These are phyloP conservation scores for Passer montanus DNA, from an alignment of 2,113 vertebrate species.

Conservation along the genomic window DNA sequence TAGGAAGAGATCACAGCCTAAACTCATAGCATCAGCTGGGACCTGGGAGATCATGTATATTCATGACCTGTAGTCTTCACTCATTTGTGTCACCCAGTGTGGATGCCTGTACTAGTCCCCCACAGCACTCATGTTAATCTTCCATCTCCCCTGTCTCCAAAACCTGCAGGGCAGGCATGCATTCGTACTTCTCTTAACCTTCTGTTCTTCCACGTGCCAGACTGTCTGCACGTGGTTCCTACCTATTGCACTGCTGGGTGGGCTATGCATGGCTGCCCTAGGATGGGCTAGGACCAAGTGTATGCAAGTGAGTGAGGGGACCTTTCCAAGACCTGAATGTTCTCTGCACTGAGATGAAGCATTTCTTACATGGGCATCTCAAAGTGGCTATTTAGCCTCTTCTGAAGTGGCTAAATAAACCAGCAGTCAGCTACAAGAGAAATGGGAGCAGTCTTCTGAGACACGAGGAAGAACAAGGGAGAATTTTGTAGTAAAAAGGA, in stretches of 20 bases:
- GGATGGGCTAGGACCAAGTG: neutral
- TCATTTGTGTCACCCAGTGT: neutral
- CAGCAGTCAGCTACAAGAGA: neutral
- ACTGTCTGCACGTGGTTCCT: neutral
- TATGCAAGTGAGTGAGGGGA: neutral
- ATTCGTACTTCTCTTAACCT: neutral
- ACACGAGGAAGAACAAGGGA: neutral
- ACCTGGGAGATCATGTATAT: neutral
- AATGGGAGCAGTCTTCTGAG: neutral
- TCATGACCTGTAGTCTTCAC: neutral
- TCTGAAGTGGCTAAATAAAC: neutral
- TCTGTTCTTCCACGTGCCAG: neutral
- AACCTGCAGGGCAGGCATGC: neutral
- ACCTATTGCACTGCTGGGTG: neutral
- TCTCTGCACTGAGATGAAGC: neutral
- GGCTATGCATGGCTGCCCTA: neutral
- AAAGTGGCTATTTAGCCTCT: no score
- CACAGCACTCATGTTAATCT: neutral
- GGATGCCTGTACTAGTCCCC: neutral
- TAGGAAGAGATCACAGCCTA: neutral
- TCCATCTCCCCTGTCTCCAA: neutral
- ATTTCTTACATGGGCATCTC: neutral
- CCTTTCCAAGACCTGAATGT: rapidly evolving
- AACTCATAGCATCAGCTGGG: neutral
- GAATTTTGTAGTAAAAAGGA: neutral